phyloP scores from a whole-genome alignment of 2,888 invertebrate genomes.

The Aphodius sticticus region DNA sequence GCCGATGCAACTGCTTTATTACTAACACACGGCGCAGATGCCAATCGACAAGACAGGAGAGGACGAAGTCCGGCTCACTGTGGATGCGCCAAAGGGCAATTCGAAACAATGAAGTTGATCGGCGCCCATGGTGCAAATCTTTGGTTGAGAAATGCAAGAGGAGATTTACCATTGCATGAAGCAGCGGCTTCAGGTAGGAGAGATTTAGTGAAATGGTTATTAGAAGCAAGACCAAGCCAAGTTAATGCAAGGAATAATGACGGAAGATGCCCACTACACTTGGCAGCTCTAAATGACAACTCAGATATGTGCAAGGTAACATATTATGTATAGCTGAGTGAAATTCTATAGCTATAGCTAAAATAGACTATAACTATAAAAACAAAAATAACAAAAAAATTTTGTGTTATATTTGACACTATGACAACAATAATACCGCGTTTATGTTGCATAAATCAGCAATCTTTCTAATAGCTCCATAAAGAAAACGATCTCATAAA shows the following conservation, averaged over 20 bases:
- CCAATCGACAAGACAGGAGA: conserved; percentile 91
- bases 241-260: conserved; percentile 91
- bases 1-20: conserved; percentile 91
- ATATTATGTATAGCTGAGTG: neutral
- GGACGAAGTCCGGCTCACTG: conserved; percentile 94
- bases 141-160: conserved; percentile 91
- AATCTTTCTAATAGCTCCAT: neutral
- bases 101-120: conserved; percentile 73
- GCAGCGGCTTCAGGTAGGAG: conserved; percentile 92
- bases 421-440: no score
- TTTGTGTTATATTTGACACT: no score
- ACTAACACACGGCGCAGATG: conserved; percentile 88
- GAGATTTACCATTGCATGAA: conserved; percentile 95
- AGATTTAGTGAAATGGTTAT: conserved; percentile 88
- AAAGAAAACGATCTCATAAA: neutral
- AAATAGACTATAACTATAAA: no score
- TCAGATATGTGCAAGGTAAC: conserved; percentile 87
- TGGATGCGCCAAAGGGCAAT: conserved; percentile 94
- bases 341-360: no score
- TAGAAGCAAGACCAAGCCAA: conserved; percentile 82
- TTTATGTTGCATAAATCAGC: no score
- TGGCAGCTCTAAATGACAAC: conserved; percentile 93
- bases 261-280: conserved; percentile 91
- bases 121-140: conserved; percentile 83
- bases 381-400: no score